Evolutionary conservation across 2,113 vertebrate species (phyloP).

Genomic region (Malaclemys terrapin): DNA sequence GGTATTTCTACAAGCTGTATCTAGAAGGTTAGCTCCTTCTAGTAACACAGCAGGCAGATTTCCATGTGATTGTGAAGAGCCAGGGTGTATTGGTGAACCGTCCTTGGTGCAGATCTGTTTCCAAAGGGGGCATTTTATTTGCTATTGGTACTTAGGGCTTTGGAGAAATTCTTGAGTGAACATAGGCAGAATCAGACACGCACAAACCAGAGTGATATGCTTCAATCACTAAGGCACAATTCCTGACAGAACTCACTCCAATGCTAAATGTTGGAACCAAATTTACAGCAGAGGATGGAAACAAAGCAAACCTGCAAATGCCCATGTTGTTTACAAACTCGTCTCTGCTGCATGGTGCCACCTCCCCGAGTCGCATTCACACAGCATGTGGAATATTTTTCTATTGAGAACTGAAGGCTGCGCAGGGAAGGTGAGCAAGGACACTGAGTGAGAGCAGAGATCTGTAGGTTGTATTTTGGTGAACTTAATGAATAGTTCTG

Average conservation of each 20-base stretch:
- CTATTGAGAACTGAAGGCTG: not conserved
- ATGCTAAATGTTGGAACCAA: not conserved
- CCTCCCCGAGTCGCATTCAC: not conserved
- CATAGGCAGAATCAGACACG: not conserved
- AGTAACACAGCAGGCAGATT: conserved; percentile 52
- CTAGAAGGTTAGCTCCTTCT: conserved; percentile 50
- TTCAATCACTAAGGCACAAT: not conserved
- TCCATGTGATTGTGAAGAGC: conserved; percentile 41
- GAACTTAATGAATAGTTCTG: conserved; percentile 75
- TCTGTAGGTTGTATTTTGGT: conserved; percentile 68
- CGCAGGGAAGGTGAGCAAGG: conserved; percentile 63
- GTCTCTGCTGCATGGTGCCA: not conserved
- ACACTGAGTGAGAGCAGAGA: not conserved
- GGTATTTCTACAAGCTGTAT: not conserved
- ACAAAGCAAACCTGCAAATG: conserved; percentile 28
- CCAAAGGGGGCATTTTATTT: conserved; percentile 9
- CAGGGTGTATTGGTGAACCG: conserved; percentile 28
- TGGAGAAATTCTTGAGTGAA: not conserved
- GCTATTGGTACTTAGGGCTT: conserved; percentile 48
- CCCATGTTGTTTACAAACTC: not conserved
- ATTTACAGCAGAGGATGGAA: conserved; percentile 32
- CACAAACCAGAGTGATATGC: rapidly evolving
- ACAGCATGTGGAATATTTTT: conserved; percentile 6
- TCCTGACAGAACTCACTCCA: not conserved
- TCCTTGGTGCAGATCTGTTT: conserved; percentile 52